Evolutionary conservation across 2,888 invertebrate species (phyloP), one percentile per base, ranked within the genome.

Genomic region (Brachyptera putata): DNA sequence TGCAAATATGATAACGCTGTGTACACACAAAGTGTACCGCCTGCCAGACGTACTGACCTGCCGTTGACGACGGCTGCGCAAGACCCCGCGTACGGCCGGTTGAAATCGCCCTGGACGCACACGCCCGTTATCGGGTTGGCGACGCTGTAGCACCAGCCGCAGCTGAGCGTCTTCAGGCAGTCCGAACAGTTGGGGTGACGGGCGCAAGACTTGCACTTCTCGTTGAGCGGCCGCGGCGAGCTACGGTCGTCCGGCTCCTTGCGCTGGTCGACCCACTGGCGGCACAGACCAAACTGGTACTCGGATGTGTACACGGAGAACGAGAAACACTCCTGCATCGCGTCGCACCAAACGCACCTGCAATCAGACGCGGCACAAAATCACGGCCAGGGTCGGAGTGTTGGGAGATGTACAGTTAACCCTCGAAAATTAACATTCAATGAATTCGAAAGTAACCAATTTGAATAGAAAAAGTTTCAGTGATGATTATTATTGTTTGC

Each of bases 231-330:
- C 24, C 36, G 34, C 18, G 36, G 55, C 37, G 21, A 43, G 25
- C 14, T 36, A 18, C 57, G 59, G 46, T 56, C 48, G 26, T 26
- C 48, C 37, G 26, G 58, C 53, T 53, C 53, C 53, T 53, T 53
- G 34, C 53, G 30, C 53, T 89, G 89, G 74, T 95, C 95, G 62
- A 94, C 82, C 95, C 95, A 95, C 72, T 93, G 92, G 37, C 91
- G 83, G 70, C 95, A 96, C 70, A 91, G 80, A n/a, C 95, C 96
- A 75, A 93, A 95, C 71, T 94, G 91, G 75, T 92, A 95, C 70
- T 93, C 91, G 66, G 93, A 92, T 5, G 94, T 94, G 75, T 95
- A 95, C 1, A 95, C 91, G n/a, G 93, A 90, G 75, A 96, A 95
- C 66, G 93, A 90, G 72, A 96, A 94, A 74, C 96, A 96, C 70